These are phyloP conservation scores for Lophotis ruficrista DNA, from an alignment of 2,113 vertebrate species.

Conservation along the genomic window DNA sequence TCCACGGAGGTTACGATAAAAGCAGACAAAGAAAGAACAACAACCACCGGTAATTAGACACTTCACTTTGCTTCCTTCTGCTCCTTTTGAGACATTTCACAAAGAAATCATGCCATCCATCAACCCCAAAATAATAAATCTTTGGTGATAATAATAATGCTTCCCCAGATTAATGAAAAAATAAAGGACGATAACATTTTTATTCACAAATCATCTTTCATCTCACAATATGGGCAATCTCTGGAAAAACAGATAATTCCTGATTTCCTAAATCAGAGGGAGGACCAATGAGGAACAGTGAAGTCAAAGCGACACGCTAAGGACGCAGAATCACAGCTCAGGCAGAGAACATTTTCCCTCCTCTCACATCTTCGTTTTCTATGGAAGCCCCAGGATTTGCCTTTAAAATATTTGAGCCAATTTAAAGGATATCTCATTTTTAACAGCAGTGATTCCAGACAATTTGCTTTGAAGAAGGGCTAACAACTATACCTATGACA, in stretches of 20 bases:
- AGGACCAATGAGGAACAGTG: not conserved
- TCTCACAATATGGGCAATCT: not conserved
- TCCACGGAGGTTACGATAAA: not conserved
- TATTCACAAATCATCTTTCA: not conserved
- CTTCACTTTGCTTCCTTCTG: not conserved
- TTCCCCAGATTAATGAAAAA: not conserved
- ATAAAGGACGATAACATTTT: not conserved
- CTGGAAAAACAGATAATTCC: not conserved
- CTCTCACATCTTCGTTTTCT: not conserved
- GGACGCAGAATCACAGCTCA: not conserved
- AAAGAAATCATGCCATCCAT: not conserved
- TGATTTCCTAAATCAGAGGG: not conserved
- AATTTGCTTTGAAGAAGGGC: not conserved
- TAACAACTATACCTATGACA: not conserved
- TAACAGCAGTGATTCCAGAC: not conserved
- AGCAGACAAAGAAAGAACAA: not conserved
- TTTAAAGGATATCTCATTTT: not conserved
- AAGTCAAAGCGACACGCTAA: not conserved
- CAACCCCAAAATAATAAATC: not conserved
- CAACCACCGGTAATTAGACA: not conserved
- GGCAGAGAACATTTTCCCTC: not conserved
- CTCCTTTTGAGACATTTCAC: not conserved
- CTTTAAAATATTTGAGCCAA: not conserved
- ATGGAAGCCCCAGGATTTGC: not conserved
- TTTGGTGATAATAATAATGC: not conserved